Evolutionary conservation across 2,797 vertebrate genomes (phyloP), one percentile per base, ranked within the genome.

Genomic region (Acrossocheilus wenchowensis): DNA sequence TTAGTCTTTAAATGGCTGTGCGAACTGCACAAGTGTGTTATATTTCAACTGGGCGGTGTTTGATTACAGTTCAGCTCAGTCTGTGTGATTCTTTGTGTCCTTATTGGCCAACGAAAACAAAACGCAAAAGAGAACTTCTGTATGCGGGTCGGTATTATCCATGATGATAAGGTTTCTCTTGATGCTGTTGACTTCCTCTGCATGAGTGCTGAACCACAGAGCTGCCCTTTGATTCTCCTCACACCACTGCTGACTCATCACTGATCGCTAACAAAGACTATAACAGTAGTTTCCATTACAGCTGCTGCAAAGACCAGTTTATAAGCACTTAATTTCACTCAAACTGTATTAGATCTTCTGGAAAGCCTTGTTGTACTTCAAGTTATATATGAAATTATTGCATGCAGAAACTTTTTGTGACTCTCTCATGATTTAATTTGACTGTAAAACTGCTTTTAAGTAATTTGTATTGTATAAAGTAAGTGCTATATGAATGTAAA

Each of bases 1-100:
- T 90, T 89, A 52, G 73, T 89, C 86, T 94, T 93, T 69, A 41
- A 85, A 66, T 74, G 45, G 41, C 69, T 45, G 10, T 43, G 1
- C 4, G 23, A 48, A 36, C n/a, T 74, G 72, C 23, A 15, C 19
- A 14, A 74, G 72, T 74, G 71, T 48, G 60, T 66, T 66, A 36
- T 48, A 66, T 45, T 86, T 86, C 30, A 74, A n/a, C 50, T 14
- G 5, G 41, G 21, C 2, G 43, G 10, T 10, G 45, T 75, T 15
- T 62, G 77, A 26, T 41, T 62, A 26, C 68, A 73, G 41, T 81
- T 81, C 57, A 14, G 12, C 43, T 64, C 43, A 41, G 54, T 26
- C 48, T 34, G 73, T 36, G 64, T 4, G 64, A 66, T 66, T 66
- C 6, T n/a, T 60, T 78, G 50, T 78, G 75, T 78, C 75, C 23